phyloP scores from a whole-genome alignment of 2,888 invertebrate genomes.

The Patella depressa region DNA sequence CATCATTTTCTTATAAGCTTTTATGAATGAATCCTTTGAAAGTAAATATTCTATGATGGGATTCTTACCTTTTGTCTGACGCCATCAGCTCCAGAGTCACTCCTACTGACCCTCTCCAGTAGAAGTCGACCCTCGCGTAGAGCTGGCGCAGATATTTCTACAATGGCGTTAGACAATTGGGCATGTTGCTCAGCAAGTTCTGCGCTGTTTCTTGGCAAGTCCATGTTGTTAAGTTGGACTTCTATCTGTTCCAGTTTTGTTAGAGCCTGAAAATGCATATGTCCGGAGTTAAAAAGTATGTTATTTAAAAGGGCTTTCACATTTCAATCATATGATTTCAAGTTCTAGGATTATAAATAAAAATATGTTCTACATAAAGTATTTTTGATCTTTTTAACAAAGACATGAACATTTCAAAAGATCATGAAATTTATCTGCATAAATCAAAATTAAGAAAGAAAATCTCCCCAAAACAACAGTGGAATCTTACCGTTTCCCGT shows the following conservation, averaged over 20 bases:
- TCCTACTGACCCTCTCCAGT: conserved; percentile 77
- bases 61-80: conserved; percentile 70
- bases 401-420: no score
- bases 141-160: conserved; percentile 78
- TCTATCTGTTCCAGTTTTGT: conserved; percentile 83
- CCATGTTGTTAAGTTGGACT: conserved; percentile 79
- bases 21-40: no score
- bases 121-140: conserved; percentile 82
- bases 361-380: no score
- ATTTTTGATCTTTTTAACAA: no score
- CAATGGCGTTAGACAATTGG: conserved; percentile 78
- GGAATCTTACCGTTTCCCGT: conserved; percentile 77
- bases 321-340: not conserved
- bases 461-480: no score
- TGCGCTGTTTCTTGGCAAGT: conserved; percentile 78
- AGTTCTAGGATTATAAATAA: no score
- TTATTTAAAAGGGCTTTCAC: not conserved
- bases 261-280: conserved; percentile 75
- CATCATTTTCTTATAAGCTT: no score
- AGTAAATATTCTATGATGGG: no score
- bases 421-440: no score
- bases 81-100: conserved; percentile 78
- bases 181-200: conserved; percentile 80
- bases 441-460: no score
- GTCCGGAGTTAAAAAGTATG: not conserved